Evolutionary conservation across 2,113 vertebrate genomes (phyloP).

Genomic region (Gambusia affinis): DNA sequence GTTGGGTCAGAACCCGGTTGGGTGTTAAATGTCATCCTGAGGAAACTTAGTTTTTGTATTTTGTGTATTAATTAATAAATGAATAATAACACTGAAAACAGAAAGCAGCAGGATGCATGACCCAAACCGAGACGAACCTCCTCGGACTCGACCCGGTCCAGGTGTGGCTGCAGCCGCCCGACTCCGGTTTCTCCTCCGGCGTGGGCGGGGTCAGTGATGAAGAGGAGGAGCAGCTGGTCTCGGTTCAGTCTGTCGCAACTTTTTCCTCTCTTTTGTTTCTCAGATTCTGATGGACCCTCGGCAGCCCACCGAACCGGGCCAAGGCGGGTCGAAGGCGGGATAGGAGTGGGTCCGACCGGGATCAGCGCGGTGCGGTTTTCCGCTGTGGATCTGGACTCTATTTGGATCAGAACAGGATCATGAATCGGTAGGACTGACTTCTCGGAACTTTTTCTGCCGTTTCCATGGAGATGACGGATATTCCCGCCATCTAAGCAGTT

Average conservation of each 20-base stretch:
- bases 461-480: constrained; percentile 34
- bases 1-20: no score
- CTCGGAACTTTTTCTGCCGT: background rate
- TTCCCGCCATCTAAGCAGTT: constrained; percentile 17
- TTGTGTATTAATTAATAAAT: no score
- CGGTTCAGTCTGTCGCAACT: constrained; percentile 64
- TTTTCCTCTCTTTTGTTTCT: constrained; percentile 64
- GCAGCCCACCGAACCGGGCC: constrained; percentile 5
- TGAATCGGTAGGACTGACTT: constrained; percentile 31
- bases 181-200: constrained; percentile 59
- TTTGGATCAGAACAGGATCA: constrained; percentile 27
- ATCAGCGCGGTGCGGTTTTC: background rate
- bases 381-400: background rate
- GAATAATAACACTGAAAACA: no score
- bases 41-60: no score
- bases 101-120: no score
- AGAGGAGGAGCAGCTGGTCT: constrained; percentile 67
- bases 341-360: background rate
- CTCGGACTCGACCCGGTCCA: background rate
- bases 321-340: background rate
- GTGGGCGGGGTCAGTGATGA: constrained; percentile 58
- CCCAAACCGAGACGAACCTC: no score
- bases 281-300: constrained; percentile 33
- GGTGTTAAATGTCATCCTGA: no score
- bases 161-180: constrained; percentile 27